Evolutionary conservation across 2,888 invertebrate genomes (phyloP).

Genomic region (Tupiocoris notatus): DNA sequence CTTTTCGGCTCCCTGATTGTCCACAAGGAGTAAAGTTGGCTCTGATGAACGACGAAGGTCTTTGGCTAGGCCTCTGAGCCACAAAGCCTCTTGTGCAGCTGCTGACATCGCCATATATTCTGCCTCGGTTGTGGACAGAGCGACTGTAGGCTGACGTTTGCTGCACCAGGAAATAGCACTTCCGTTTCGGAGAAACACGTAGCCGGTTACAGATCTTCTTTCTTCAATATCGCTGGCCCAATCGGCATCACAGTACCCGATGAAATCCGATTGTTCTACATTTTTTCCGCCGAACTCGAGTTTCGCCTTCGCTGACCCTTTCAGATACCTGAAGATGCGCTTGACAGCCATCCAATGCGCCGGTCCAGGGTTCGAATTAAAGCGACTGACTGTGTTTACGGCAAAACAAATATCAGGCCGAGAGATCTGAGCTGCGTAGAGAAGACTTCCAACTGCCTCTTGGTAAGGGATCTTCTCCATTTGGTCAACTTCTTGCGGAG

Average conservation of each 20-base stretch:
- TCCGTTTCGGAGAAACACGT: not conserved
- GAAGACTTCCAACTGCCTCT: not conserved
- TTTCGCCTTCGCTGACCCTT: too few relatives aligned
- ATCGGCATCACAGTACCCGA: too few relatives aligned
- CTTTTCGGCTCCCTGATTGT: not conserved
- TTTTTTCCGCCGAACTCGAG: too few relatives aligned
- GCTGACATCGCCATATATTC: conserved; percentile 19
- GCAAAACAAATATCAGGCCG: not conserved
- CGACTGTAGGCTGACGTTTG: not conserved
- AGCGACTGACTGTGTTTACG: not conserved
- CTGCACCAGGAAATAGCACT: not conserved
- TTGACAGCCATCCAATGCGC: too few relatives aligned
- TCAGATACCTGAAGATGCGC: too few relatives aligned
- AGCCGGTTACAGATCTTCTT: conserved; percentile 1
- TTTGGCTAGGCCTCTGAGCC: not conserved
- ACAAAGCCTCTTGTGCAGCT: conserved; percentile 1
- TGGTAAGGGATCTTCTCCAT: not conserved
- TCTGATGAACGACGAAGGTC: too few relatives aligned
- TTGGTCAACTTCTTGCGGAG: not conserved
- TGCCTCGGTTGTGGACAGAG: not conserved
- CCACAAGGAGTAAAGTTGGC: not conserved
- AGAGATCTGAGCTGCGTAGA: conserved; percentile 5
- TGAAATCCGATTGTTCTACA: too few relatives aligned
- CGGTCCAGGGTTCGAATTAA: too few relatives aligned
- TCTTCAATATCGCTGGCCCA: too few relatives aligned